Evolutionary conservation across 1,140 invertebrate species (phyloP).

Genomic region (Coptotermes formosanus): DNA sequence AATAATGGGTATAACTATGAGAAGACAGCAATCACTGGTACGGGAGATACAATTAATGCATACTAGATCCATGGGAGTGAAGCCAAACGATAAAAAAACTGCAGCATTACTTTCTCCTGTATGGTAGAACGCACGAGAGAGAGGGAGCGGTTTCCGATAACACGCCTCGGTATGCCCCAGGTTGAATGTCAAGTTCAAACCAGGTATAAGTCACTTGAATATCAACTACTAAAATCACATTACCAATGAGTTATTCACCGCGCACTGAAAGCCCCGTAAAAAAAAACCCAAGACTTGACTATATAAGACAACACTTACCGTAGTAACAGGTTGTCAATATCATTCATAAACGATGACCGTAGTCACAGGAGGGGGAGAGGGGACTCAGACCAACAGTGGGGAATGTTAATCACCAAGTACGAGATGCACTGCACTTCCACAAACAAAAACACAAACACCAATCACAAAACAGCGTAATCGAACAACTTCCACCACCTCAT

Average conservation of each 20-base stretch:
- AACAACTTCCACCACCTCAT: not conserved
- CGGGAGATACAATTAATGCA: too few species aligned
- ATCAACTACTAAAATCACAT: not conserved
- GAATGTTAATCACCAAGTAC: not conserved
- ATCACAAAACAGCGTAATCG: not conserved
- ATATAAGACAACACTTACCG: not conserved
- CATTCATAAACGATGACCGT: not conserved
- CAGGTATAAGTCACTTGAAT: not conserved
- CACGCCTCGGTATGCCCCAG: not conserved
- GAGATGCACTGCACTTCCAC: not conserved
- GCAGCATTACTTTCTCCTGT: not conserved
- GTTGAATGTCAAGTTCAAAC: slow-evolving; percentile 19
- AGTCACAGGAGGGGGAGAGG: not conserved
- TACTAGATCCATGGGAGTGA: too few species aligned
- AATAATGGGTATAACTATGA: too few species aligned
- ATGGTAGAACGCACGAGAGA: not conserved
- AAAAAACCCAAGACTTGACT: too few species aligned
- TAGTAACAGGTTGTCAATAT: not conserved
- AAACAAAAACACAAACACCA: not conserved
- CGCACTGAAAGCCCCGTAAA: too few species aligned
- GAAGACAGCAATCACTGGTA: too few species aligned
- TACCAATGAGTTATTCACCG: too few species aligned
- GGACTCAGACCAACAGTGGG: not conserved
- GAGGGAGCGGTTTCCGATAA: not conserved
- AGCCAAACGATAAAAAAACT: not conserved